Evolutionary conservation across 1,140 invertebrate species (phyloP).

Genomic region (Steinernema feltiae): DNA sequence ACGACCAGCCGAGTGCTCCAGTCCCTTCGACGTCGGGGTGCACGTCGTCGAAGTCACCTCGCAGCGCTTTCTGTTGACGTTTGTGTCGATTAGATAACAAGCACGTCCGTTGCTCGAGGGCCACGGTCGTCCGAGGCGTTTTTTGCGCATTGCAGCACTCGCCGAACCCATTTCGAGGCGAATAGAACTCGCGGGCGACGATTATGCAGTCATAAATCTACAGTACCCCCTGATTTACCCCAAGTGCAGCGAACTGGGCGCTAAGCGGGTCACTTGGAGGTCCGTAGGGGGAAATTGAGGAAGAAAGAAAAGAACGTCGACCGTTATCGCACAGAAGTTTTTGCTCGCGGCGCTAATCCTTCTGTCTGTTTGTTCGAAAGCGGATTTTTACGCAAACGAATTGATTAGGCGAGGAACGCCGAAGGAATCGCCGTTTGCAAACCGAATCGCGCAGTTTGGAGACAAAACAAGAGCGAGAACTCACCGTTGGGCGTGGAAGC

Average conservation of each 20-base stretch:
- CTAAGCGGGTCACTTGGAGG: background rate
- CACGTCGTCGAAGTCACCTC: background rate
- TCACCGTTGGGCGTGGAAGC: background rate
- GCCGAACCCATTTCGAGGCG: background rate
- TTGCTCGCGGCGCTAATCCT: conserved; percentile 6
- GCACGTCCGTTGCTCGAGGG: background rate
- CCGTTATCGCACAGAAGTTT: conserved; percentile 14
- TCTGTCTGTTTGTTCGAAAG: conserved; percentile 9
- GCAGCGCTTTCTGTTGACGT: background rate
- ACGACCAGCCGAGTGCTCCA: no score
- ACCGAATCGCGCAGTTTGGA: no score
- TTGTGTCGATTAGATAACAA: background rate
- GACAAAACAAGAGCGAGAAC: background rate
- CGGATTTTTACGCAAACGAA: background rate
- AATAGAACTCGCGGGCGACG: background rate
- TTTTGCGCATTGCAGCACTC: background rate
- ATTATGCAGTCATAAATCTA: conserved; percentile 4
- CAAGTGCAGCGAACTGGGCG: background rate
- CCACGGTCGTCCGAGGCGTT: background rate
- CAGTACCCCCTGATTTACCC: background rate
- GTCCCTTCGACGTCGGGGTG: background rate
- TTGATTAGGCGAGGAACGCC: background rate
- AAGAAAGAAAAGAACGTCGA: background rate
- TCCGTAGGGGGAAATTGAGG: background rate
- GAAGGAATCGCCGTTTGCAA: background rate